phyloP scores from a whole-genome alignment of 2,888 invertebrate species.

The Carterocephalus palaemon region DNA sequence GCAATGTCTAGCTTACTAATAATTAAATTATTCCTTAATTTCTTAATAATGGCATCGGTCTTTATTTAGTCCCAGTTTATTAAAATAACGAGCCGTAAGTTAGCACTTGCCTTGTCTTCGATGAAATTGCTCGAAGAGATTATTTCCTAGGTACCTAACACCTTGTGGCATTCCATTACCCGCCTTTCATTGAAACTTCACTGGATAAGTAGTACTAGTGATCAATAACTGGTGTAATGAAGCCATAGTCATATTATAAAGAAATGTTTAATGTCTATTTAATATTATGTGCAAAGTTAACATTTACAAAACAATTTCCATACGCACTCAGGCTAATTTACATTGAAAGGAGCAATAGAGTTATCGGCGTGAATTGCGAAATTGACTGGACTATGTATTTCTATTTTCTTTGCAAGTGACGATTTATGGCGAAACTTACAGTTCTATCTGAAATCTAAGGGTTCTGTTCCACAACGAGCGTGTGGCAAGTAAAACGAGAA shows the following conservation, averaged over 20 bases:
- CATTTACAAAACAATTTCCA: conserved; percentile 21
- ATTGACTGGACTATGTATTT: conserved; percentile 22
- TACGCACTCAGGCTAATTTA: conserved; percentile 15
- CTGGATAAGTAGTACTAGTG: too few relatives aligned
- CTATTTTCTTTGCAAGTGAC: conserved; percentile 21
- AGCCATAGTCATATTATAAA: conserved; percentile 1
- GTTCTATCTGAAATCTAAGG: conserved; percentile 22
- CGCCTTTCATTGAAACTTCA: too few relatives aligned
- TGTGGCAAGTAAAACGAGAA: not conserved
- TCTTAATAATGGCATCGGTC: too few relatives aligned
- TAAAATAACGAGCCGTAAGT: too few relatives aligned
- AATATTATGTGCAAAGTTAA: conserved; percentile 10
- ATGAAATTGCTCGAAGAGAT: too few relatives aligned
- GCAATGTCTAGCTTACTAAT: too few relatives aligned
- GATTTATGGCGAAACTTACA: conserved; percentile 21
- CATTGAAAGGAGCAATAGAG: conserved; percentile 24
- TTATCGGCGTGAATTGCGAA: conserved; percentile 22
- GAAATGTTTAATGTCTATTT: conserved; percentile 6
- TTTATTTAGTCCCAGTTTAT: too few relatives aligned
- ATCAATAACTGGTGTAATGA: too few relatives aligned
- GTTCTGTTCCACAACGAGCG: not conserved
- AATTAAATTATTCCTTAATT: too few relatives aligned
- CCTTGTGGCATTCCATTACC: too few relatives aligned
- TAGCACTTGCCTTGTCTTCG: too few relatives aligned
- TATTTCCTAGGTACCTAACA: too few relatives aligned